phyloP scores from a whole-genome alignment of 2,797 vertebrate species.

The Chaunax sp. region DNA sequence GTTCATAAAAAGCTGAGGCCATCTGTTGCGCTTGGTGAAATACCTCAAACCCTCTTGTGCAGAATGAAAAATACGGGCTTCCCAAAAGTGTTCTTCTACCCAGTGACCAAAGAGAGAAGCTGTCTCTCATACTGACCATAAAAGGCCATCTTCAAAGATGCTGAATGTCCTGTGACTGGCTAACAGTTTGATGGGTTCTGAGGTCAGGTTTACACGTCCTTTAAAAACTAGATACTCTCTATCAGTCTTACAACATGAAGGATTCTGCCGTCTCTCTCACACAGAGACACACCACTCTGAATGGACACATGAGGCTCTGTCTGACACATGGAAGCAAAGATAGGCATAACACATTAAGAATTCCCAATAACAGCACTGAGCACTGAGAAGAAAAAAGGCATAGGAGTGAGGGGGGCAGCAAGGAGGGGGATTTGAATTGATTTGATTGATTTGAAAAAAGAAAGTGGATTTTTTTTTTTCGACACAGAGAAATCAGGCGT shows the following conservation, averaged over 20 bases:
- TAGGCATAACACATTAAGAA: conserved; percentile 24
- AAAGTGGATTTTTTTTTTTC: conserved; percentile 68
- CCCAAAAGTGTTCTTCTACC: conserved; percentile 39
- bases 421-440: conserved; percentile 15
- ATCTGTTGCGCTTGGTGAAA: conserved; percentile 50
- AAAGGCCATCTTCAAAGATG: conserved; percentile 71
- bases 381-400: conserved; percentile 23
- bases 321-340: conserved; percentile 31
- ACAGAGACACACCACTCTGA: conserved; percentile 24
- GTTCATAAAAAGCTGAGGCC: conserved; percentile 18
- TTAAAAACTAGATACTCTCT: conserved; percentile 29
- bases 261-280: conserved; percentile 16
- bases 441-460: conserved; percentile 52
- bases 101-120: conserved; percentile 51
- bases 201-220: conserved; percentile 50
- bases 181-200: conserved; percentile 51
- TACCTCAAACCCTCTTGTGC: conserved; percentile 48
- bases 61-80: conserved; percentile 42
- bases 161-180: conserved; percentile 40
- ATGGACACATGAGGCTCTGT: conserved; percentile 25
- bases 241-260: conserved; percentile 19
- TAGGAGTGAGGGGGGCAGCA: conserved; percentile 21
- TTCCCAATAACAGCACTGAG: conserved; percentile 37
- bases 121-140: conserved; percentile 69
- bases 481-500: conserved; percentile 69